A percentile compares a stretch with the other conserved stretches of the same genome.
These are phyloP conservation scores for Clarias magur DNA, from an alignment of 2,113 vertebrate genomes.

Conservation along the genomic window DNA sequence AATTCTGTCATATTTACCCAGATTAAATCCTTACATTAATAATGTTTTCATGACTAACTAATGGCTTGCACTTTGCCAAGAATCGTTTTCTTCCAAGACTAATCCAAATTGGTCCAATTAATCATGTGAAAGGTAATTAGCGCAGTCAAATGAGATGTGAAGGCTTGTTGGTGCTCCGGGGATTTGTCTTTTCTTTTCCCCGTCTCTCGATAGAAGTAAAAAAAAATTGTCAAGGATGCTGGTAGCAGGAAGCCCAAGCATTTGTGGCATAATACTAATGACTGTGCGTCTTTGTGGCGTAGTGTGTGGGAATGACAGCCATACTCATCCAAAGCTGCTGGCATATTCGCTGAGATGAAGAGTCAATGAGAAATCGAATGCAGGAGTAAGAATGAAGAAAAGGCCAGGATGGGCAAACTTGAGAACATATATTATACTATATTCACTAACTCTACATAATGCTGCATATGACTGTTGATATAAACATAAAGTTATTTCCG, in stretches of 20 bases:
- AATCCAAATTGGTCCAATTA: slow-evolving; percentile 80
- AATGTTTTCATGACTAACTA: slow-evolving; percentile 78
- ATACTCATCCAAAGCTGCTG: slow-evolving; percentile 57
- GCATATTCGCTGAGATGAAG: slow-evolving; percentile 3
- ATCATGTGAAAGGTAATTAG: slow-evolving; percentile 79
- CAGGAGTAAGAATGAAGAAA: slow-evolving; percentile 15
- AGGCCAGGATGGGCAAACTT: not conserved
- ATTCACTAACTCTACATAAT: not conserved
- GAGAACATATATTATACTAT: too few relatives aligned
- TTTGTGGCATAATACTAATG: slow-evolving; percentile 69
- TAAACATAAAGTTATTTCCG: not conserved
- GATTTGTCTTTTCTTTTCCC: slow-evolving; percentile 57
- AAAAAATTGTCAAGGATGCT: slow-evolving; percentile 75
- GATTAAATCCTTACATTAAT: slow-evolving; percentile 77
- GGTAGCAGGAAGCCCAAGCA: slow-evolving; percentile 64
- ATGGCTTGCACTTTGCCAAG: slow-evolving; percentile 77
- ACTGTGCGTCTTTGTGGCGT: slow-evolving; percentile 62
- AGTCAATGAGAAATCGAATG: not conserved
- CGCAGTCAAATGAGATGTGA: slow-evolving; percentile 75
- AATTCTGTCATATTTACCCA: slow-evolving; percentile 70
- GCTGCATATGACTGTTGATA: not conserved
- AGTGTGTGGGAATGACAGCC: slow-evolving; percentile 65
- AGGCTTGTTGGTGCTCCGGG: slow-evolving; percentile 69
- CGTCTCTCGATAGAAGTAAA: slow-evolving; percentile 68
- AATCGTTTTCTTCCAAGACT: slow-evolving; percentile 72